These are phyloP conservation scores for Muricea muricata DNA, from an alignment of 92 coral and sea anemone species.

Conservation along the genomic window DNA sequence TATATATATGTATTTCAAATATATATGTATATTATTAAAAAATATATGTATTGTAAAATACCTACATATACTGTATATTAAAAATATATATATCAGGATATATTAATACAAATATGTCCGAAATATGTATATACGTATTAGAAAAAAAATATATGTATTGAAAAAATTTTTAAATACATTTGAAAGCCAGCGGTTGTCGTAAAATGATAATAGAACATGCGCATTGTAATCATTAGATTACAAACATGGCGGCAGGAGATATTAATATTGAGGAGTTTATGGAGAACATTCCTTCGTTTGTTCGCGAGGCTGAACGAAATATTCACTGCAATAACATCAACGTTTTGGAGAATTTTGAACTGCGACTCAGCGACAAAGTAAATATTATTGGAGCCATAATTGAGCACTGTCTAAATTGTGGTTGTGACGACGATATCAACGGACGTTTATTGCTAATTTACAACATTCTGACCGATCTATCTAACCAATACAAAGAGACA, in stretches of 20 bases:
- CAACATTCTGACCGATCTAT: neutral
- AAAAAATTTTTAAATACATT: too few species aligned
- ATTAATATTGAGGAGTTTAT: neutral
- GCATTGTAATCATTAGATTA: too few species aligned
- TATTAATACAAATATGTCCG: too few species aligned
- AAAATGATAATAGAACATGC: too few species aligned
- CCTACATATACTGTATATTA: too few species aligned
- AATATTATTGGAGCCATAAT: slow-evolving; percentile 17
- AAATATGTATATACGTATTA: too few species aligned
- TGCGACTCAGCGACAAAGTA: slow-evolving; percentile 10
- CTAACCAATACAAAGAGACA: neutral
- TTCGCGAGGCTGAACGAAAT: neutral
- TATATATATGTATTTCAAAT: too few species aligned
- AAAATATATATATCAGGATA: too few species aligned
- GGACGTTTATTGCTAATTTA: neutral
- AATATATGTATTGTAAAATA: too few species aligned
- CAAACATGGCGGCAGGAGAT: slow-evolving; percentile 9
- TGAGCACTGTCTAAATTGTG: neutral
- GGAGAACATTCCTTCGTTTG: neutral
- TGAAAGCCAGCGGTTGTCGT: too few species aligned
- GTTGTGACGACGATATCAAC: slow-evolving; percentile 4
- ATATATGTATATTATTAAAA: too few species aligned
- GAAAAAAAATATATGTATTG: too few species aligned
- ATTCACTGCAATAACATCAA: neutral
- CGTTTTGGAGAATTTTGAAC: slow-evolving; percentile 13